Conservation (phyloP, 2,888 invertebrate species). For the Gandaritis pyraliata region DNA sequence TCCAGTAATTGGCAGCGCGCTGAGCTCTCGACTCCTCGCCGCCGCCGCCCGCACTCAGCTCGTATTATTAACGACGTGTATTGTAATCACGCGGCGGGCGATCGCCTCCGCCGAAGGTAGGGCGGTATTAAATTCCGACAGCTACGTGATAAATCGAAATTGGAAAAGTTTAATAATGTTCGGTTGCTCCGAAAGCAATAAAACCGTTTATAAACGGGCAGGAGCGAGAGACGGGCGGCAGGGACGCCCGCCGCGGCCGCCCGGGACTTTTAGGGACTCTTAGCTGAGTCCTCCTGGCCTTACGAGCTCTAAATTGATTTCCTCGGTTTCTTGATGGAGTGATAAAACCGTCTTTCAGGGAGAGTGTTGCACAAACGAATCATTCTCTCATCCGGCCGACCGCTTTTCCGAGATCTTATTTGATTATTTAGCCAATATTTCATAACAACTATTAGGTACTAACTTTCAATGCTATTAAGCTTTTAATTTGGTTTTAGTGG, state of each 20-base stretch:
- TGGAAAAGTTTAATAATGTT: slow-evolving; percentile 86
- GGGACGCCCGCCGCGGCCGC: slow-evolving; percentile 72
- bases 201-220: slow-evolving; percentile 85
- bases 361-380: slow-evolving; percentile 36
- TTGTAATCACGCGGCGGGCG: slow-evolving; percentile 84
- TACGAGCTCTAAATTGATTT: slow-evolving; percentile 78
- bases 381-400: slow-evolving; percentile 15
- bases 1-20: slow-evolving; percentile 59
- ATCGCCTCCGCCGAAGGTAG: slow-evolving; percentile 84
- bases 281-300: slow-evolving; percentile 75
- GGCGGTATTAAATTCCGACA: slow-evolving; percentile 85
- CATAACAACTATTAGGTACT: background rate
- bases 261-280: slow-evolving; percentile 82
- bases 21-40: slow-evolving; percentile 48
- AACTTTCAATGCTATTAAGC: too few relatives aligned
- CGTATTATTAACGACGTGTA: slow-evolving; percentile 84
- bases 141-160: slow-evolving; percentile 85
- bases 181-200: slow-evolving; percentile 85
- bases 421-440: background rate
- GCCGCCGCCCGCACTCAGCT: slow-evolving; percentile 60
- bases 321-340: slow-evolving; percentile 76
- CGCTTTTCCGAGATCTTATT: background rate
- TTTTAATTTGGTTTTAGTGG: background rate
- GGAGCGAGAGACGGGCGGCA: slow-evolving; percentile 82
- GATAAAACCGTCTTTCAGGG: slow-evolving; percentile 65